Conservation (phyloP, 1,140 invertebrate genomes). For the Tetramorium parvispinum region DNA sequence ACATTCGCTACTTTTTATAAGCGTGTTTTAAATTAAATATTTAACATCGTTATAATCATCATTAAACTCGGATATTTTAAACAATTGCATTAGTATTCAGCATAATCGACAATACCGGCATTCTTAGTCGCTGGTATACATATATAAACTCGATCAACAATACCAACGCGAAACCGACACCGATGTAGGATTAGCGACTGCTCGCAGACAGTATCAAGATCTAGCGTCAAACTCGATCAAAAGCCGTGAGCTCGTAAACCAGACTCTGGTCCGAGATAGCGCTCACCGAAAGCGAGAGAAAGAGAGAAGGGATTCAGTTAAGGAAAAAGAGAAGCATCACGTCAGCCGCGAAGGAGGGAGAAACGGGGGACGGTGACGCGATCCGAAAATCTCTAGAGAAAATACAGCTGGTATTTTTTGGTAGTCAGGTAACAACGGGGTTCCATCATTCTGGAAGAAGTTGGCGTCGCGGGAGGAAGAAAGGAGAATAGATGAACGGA, state of each 20-base stretch:
- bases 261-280: conserved; percentile 37
- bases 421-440: conserved; percentile 67
- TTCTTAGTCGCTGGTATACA: conserved; percentile 5
- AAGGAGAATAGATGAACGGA: conserved; percentile 13
- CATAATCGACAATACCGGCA: not conserved
- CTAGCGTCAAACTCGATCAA: conserved; percentile 82
- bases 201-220: conserved; percentile 80
- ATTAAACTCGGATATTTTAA: not conserved
- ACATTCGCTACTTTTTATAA: not conserved
- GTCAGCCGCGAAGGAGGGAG: conserved; percentile 12
- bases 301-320: conserved; percentile 1
- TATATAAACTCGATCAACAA: conserved; percentile 73
- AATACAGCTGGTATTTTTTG: conserved; percentile 80
- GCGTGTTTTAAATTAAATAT: not conserved
- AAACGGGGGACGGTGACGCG: conserved; percentile 51
- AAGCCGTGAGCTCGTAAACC: conserved; percentile 65
- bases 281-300: conserved; percentile 15
- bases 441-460: conserved; percentile 67
- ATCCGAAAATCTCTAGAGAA: conserved; percentile 83
- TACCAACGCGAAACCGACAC: conserved; percentile 78
- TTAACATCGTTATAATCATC: not conserved
- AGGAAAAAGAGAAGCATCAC: conserved; percentile 17
- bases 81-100: not conserved
- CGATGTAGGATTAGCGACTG: conserved; percentile 76
- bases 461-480: conserved; percentile 42